phyloP scores from a whole-genome alignment of 2,888 invertebrate genomes.

The Clivina fossor region DNA sequence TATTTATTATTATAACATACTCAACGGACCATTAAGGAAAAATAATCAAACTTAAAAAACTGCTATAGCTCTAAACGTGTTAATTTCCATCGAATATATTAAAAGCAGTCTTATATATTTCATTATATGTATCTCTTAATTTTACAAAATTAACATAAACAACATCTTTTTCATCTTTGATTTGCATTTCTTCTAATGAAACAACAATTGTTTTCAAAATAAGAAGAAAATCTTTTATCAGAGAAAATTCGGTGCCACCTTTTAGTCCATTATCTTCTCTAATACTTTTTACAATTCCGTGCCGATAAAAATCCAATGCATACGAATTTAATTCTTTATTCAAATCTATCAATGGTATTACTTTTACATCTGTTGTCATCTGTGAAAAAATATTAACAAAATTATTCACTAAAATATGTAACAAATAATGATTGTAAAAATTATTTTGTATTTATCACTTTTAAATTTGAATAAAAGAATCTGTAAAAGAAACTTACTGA shows the following conservation, averaged over 20 bases:
- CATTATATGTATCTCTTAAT: constrained; percentile 16
- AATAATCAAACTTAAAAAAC: too few relatives aligned
- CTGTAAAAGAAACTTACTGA: constrained; percentile 1
- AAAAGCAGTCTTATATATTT: constrained; percentile 3
- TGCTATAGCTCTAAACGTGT: too few relatives aligned
- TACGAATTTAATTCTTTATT: constrained; percentile 32
- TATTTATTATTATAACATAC: too few relatives aligned
- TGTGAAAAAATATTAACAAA: constrained; percentile 15
- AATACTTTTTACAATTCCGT: constrained; percentile 33
- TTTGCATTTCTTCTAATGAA: constrained; percentile 35
- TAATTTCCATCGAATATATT: too few relatives aligned
- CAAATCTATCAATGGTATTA: constrained; percentile 33
- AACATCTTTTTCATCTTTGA: constrained; percentile 26
- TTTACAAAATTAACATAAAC: constrained; percentile 25
- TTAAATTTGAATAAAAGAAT: neutral
- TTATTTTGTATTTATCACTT: too few relatives aligned
- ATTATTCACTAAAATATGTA: constrained; percentile 6
- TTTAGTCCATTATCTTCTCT: constrained; percentile 34
- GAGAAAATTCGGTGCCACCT: constrained; percentile 31
- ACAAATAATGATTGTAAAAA: too few relatives aligned
- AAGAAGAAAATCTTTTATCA: constrained; percentile 34
- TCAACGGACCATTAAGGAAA: too few relatives aligned
- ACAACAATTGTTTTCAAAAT: constrained; percentile 33
- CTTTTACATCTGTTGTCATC: constrained; percentile 36
- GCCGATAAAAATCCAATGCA: constrained; percentile 36